Evolutionary conservation across 2,113 vertebrate species (phyloP).

Genomic region (Thalassarche chlororhynchos): DNA sequence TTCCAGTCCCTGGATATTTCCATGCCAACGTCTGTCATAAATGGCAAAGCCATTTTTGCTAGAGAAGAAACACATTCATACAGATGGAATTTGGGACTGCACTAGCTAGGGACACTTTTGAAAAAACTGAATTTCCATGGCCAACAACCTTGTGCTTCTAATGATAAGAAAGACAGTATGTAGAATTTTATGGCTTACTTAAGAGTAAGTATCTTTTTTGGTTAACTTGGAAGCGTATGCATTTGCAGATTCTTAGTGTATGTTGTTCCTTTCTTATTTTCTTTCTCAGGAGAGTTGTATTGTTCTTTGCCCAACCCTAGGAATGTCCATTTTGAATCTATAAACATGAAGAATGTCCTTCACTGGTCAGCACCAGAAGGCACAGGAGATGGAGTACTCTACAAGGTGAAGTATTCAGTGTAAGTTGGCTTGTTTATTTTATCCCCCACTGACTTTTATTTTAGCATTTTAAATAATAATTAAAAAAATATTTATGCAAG

Average conservation of each 20-base stretch:
- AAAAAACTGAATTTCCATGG: neutral
- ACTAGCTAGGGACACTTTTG: neutral
- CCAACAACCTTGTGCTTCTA: neutral
- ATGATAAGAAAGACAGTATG: neutral
- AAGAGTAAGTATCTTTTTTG: neutral
- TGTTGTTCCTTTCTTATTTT: constrained; percentile 27
- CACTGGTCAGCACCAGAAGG: constrained; percentile 81
- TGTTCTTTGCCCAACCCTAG: constrained; percentile 73
- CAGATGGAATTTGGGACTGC: neutral
- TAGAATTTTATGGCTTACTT: neutral
- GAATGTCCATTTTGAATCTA: constrained; percentile 82
- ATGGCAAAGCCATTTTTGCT: neutral
- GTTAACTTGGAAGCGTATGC: neutral
- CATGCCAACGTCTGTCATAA: neutral
- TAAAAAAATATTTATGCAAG: neutral
- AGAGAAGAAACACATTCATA: fast-evolving
- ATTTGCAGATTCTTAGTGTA: neutral
- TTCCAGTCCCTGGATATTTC: neutral
- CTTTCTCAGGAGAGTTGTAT: constrained; percentile 64
- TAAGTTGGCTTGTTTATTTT: constrained; percentile 72
- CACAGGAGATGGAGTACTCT: constrained; percentile 62
- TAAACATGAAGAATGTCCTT: constrained; percentile 87
- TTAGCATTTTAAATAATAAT: neutral
- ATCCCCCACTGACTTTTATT: neutral
- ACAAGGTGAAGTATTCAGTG: constrained; percentile 87